Percentiles rank a stretch among this genome's conserved stretches.
Evolutionary conservation across 2,797 vertebrate genomes (phyloP).

Genomic region (Chanos chanos): DNA sequence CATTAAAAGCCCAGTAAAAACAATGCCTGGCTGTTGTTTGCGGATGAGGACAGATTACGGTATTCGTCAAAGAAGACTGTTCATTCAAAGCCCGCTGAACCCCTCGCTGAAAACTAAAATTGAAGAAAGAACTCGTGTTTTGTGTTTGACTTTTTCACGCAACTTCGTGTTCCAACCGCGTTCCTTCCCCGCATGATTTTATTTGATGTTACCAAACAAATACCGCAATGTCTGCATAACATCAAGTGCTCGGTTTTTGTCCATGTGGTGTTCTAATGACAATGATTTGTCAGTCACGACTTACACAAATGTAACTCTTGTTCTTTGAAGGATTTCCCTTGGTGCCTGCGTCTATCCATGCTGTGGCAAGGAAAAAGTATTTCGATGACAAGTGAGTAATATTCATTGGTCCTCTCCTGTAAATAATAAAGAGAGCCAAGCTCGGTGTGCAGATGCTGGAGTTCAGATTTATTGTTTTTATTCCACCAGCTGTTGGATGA

Average conservation of each 20-base stretch:
- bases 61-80: neutral
- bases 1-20: slow-evolving; percentile 28
- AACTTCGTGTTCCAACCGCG: too few relatives aligned
- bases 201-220: too few relatives aligned
- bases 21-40: neutral
- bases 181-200: too few relatives aligned
- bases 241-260: neutral
- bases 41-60: neutral
- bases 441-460: slow-evolving; percentile 5
- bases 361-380: slow-evolving; percentile 87
- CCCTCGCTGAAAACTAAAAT: too few relatives aligned
- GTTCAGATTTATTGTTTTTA: slow-evolving; percentile 43
- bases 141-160: neutral
- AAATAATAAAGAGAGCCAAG: slow-evolving; percentile 44
- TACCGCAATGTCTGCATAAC: too few relatives aligned
- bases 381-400: slow-evolving; percentile 97
- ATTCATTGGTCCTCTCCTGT: slow-evolving; percentile 40
- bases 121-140: slow-evolving; percentile 49
- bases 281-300: neutral
- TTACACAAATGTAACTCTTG: slow-evolving; percentile 33
- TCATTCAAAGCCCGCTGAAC: too few relatives aligned
- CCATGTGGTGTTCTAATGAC: neutral
- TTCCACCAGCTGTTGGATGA: slow-evolving; percentile 92
- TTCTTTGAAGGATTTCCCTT: slow-evolving; percentile 85
- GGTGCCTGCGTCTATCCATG: slow-evolving; percentile 90